Evolutionary conservation across 1,140 invertebrate genomes (phyloP).

Genomic region (Drosophila nigromelanica): DNA sequence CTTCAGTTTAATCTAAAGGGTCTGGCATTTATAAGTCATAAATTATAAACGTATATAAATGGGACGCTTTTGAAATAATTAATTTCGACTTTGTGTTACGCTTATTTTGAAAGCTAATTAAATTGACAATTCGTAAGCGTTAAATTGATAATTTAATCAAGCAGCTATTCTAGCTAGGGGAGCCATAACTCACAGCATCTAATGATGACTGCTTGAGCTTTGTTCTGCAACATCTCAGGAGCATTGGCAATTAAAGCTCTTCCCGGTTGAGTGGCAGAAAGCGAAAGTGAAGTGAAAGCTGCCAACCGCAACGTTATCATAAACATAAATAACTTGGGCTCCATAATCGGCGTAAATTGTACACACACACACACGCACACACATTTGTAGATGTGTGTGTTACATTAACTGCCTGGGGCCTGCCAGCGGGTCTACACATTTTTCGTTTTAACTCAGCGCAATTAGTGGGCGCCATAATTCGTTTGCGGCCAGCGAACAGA

Average conservation of each 20-base stretch:
- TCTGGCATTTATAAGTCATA: neutral
- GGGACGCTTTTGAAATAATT: neutral
- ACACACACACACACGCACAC: conserved; percentile 28
- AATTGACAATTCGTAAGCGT: neutral
- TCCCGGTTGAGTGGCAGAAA: neutral
- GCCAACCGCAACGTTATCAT: conserved; percentile 75
- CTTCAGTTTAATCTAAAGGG: neutral
- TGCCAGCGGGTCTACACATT: conserved; percentile 56
- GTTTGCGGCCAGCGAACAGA: conserved; percentile 68
- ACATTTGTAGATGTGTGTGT: conserved; percentile 16
- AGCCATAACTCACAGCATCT: conserved; percentile 5
- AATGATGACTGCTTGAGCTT: neutral
- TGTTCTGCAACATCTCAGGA: neutral
- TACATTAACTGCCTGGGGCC: conserved; percentile 54
- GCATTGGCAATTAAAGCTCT: conserved; percentile 19
- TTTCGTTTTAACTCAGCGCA: conserved; percentile 78
- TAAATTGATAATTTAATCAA: conserved; percentile 2
- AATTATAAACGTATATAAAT: neutral
- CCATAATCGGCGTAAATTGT: conserved; percentile 75
- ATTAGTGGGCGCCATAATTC: conserved; percentile 77
- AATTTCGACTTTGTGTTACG: neutral
- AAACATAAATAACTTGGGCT: conserved; percentile 74
- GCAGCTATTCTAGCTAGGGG: neutral
- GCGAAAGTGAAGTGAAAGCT: conserved; percentile 37
- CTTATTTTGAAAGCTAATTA: neutral